Base-by-base conservation (phyloP, 30 jellyfish, hydroid and myxozoan genomes). In the Hydractinia symbiolongicarpus region DNA sequence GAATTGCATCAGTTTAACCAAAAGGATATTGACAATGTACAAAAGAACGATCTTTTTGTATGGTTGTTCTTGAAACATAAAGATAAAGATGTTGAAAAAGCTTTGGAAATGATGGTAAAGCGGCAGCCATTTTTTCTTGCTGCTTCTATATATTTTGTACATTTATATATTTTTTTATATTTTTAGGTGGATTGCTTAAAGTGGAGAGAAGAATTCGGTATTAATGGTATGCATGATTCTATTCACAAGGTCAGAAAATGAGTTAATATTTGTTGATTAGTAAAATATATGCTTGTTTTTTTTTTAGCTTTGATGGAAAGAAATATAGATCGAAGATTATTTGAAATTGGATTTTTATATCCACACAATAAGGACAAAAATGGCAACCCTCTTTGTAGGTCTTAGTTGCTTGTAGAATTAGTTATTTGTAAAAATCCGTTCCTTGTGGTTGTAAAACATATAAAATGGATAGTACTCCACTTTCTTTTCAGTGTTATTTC, bases 161-260 rank as follows among this genome's bases (percentile, higher is more conserved):
- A 6, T 30, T 51, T 20, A 17, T 21, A 19, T 68, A 5, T 71
- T 5, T 5, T 56, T 49, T 84, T 72, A 14, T 75, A 4, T 19
- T 82, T 68, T 61, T 79, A 91, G 98, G 83, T 91, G 83, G 98
- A 91, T 58, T 91, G 98, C 70, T 78, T 91, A 64, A 83, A 94
- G 58, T 91, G 98, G 98, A 79, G 98, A 79, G 95, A 86, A 83
- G 74, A 91, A 16, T 91, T 91, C 82, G 98, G 98, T 21, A 86
- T 91, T 7, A 91, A 91, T 57, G 98, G 98, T 91, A 66, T 50
- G 90, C 55, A 55, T 40, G 4, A 14, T 5, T 9, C 8, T 16
- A 21, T 71, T 58, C 3, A 2, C 44, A 30, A 30, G 44, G 44
- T 58, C 69, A 58, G 3, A 2, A 58, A 58, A 58, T 58, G 69